Percentiles rank a stretch among this genome's conserved stretches.
phyloP scores from a whole-genome alignment of 2,797 vertebrate genomes.

The Coranthus polyacanthus region DNA sequence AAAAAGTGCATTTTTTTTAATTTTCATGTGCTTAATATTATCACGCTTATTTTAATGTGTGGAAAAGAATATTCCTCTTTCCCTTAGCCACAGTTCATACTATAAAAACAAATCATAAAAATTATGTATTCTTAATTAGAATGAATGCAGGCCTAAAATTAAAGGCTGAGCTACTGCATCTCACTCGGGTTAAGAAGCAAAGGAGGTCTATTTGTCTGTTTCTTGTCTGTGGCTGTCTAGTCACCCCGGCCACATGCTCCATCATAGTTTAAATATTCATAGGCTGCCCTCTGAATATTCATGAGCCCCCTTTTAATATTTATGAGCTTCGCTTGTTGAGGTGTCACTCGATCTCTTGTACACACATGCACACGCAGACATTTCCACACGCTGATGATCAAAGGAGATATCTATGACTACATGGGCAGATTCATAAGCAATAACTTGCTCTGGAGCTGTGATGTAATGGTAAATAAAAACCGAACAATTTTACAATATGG shows the following conservation, averaged over 20 bases:
- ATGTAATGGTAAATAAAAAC: conserved; percentile 52
- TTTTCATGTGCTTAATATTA: background rate
- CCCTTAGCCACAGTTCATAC: conserved; percentile 31
- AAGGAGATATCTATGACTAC: conserved; percentile 46
- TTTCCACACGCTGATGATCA: conserved; percentile 61
- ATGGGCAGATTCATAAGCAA: conserved; percentile 26
- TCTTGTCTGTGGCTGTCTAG: conserved; percentile 78
- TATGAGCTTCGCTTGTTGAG: conserved; percentile 78
- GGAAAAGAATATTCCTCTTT: conserved; percentile 44
- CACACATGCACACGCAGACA: conserved; percentile 56
- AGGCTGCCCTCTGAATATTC: conserved; percentile 71
- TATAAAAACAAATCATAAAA: conserved; percentile 55
- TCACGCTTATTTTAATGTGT: conserved; percentile 22
- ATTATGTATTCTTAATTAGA: conserved; percentile 67
- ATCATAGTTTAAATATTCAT: conserved; percentile 84
- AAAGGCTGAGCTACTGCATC: conserved; percentile 33
- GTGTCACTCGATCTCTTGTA: conserved; percentile 76
- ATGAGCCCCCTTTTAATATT: conserved; percentile 76
- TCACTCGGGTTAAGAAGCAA: conserved; percentile 54
- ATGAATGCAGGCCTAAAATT: conserved; percentile 57
- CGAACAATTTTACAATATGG: no score
- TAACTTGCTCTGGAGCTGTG: conserved; percentile 34
- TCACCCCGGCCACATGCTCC: conserved; percentile 74
- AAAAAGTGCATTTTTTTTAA: no score
- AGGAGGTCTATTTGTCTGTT: conserved; percentile 77